Conservation (phyloP, 2,797 vertebrate genomes). For the Tokudaia tokunoshimensis region DNA sequence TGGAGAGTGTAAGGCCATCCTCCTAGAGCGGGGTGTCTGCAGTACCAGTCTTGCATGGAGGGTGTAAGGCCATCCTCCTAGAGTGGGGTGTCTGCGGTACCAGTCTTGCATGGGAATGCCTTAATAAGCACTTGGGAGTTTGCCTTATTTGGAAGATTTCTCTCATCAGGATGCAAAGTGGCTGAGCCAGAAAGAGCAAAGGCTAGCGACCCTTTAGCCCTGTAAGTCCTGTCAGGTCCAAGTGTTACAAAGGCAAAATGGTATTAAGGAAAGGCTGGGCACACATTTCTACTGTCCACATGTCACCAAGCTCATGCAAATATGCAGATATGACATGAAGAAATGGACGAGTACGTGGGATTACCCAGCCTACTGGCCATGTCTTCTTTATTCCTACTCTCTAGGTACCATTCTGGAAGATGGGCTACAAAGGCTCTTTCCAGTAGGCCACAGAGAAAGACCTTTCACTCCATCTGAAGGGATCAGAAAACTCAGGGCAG, state of each 20-base stretch:
- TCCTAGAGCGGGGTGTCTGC: background rate
- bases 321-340: background rate
- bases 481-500: too few relatives aligned
- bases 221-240: background rate
- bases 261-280: background rate
- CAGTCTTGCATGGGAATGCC: background rate
- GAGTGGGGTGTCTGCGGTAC: background rate
- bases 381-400: background rate
- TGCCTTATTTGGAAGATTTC: background rate
- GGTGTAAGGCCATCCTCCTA: background rate
- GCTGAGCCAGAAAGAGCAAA: background rate
- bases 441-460: rapidly evolving
- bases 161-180: background rate
- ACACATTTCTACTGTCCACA: rapidly evolving
- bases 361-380: rapidly evolving
- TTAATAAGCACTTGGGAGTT: too few relatives aligned
- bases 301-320: background rate
- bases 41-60: background rate
- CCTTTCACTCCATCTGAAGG: background rate
- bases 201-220: background rate
- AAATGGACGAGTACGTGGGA: background rate
- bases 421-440: background rate
- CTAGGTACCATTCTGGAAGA: background rate
- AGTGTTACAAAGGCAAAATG: background rate
- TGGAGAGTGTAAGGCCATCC: too few relatives aligned